Base-by-base conservation (phyloP, 1,140 invertebrate genomes). In the Drosophila mayri region DNA sequence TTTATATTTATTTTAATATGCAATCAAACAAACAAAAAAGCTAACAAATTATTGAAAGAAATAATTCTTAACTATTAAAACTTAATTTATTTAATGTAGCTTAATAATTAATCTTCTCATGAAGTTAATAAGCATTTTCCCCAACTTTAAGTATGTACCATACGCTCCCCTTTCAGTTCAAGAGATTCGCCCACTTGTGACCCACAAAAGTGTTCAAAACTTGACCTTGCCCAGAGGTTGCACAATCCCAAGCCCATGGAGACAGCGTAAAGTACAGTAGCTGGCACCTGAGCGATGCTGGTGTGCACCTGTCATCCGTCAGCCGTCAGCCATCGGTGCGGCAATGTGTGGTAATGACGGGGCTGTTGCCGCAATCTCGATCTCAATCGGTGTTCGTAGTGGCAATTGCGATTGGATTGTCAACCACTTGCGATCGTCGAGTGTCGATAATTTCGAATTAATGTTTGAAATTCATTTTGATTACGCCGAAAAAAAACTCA, bases 371-470 rank as follows among this genome's bases (percentile, higher is more conserved):
- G 59, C 74, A 81, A 78, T 75, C 63, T 68, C 74, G 58, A 61
- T 74, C 63, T 44, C 43, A 73, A 81, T 81, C 57, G 35, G 52
- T 20, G 52, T 7, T 55, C 35, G 52, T 7, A 38, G 52, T 63
- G 60, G 47, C 28, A 47, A 73, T 79, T 68, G 40, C 41, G 72
- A 73, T 76, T 76, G 79, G 77, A 63, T 80, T 72, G 59, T 71
- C 72, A 80, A 59, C 61, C 60, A 76, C 57, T 85, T 63, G 63
- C 52, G 61, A 76, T 63, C 25, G 60, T 62, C 59, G 70, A 81
- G 78, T 82, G 83, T 67, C 61, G 59, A 86, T 90, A 65, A 84
- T 78, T 84, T 77, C 49, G 66, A 81, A 78, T 85, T 80, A 67
- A 90, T 85, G 78, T 67, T 58, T 47, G 57, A 65, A 73, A 74